Conservation (phyloP, 2,113 vertebrate species). For the Murina feae region DNA sequence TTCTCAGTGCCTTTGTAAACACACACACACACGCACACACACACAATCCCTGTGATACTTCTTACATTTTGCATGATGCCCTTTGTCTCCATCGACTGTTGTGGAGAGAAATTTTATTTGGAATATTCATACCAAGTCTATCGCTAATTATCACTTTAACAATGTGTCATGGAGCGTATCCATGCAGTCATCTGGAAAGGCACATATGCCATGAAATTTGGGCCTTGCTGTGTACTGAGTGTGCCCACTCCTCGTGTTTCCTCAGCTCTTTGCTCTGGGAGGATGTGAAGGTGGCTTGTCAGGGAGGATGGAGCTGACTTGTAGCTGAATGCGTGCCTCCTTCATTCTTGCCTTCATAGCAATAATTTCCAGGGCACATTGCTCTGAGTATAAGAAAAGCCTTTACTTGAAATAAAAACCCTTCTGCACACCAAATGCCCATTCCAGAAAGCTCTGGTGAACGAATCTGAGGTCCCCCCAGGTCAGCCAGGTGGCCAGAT, state of each 20-base stretch:
- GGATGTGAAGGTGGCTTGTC: neutral
- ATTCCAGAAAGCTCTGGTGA: neutral
- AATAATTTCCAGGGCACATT: constrained; percentile 4
- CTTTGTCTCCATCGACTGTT: constrained; percentile 70
- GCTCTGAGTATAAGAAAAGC: neutral
- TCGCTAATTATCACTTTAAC: constrained; percentile 70
- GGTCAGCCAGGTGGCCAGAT: neutral
- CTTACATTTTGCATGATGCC: constrained; percentile 36
- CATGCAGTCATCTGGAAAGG: constrained; percentile 51
- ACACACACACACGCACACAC: neutral
- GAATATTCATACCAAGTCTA: constrained; percentile 73
- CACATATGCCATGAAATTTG: constrained; percentile 38
- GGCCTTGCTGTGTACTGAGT: constrained; percentile 14
- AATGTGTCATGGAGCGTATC: constrained; percentile 66
- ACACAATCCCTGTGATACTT: constrained; percentile 16
- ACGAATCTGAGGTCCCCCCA: neutral
- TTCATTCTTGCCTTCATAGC: neutral
- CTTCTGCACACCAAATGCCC: neutral
- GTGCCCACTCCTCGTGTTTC: neutral
- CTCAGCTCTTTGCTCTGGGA: neutral
- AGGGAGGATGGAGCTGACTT: neutral
- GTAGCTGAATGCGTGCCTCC: neutral
- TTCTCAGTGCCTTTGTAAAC: neutral
- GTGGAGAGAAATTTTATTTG: constrained; percentile 59
- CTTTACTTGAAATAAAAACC: constrained; percentile 14